Evolutionary conservation across 2,797 vertebrate species (phyloP).

Genomic region (Pipistrellus nathusii): DNA sequence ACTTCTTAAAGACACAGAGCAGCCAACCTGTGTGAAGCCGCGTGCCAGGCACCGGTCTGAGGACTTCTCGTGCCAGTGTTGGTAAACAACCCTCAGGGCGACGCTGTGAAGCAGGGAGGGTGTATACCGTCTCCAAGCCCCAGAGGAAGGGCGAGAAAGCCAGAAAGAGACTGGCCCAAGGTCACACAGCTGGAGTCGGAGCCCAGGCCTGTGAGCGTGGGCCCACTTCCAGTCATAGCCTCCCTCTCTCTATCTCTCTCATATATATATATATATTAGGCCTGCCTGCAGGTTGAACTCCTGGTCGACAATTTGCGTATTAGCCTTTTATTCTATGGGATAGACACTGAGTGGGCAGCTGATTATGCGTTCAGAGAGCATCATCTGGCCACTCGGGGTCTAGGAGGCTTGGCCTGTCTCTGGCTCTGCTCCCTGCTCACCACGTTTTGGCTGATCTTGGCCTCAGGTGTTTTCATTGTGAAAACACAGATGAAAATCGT

Average conservation of each 20-base stretch:
- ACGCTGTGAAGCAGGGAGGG: neutral
- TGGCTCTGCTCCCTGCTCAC: neutral
- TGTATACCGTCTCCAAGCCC: fast-evolving
- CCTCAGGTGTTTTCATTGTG: neutral
- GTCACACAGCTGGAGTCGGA: neutral
- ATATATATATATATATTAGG: too few species aligned
- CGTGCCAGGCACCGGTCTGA: neutral
- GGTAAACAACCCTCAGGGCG: neutral
- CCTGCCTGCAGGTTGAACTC: too few species aligned
- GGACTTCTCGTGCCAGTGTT: neutral
- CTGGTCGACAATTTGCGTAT: too few species aligned
- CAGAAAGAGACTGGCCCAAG: neutral
- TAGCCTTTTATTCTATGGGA: too few species aligned
- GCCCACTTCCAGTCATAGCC: neutral
- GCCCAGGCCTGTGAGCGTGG: neutral
- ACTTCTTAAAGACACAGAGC: neutral
- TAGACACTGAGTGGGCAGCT: too few species aligned
- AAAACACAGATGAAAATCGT: neutral
- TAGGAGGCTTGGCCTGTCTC: too few species aligned
- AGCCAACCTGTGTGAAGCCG: neutral
- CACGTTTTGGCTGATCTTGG: neutral
- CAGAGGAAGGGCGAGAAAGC: neutral
- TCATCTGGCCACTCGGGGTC: too few species aligned
- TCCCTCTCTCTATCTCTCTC: too few species aligned
- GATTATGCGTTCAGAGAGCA: too few species aligned